Evolutionary conservation across 1,140 invertebrate species (phyloP).

Genomic region (Littorina saxatilis): DNA sequence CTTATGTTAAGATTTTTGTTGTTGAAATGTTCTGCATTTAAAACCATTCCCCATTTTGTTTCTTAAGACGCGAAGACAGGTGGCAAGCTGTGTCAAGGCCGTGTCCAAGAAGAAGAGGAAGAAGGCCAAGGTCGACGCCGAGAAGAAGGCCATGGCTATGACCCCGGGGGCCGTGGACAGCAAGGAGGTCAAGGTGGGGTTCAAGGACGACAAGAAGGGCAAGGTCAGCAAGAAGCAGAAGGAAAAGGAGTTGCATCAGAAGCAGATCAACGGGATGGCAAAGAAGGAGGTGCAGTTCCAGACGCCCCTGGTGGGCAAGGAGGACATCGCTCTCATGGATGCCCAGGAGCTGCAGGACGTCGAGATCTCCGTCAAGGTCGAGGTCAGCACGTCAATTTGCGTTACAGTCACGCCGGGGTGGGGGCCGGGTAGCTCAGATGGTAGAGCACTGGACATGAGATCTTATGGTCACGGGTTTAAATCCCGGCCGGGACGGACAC

Average conservation of each 20-base stretch:
- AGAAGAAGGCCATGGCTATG: conserved; percentile 44
- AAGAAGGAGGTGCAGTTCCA: conserved; percentile 63
- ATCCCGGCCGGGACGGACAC: too few relatives aligned
- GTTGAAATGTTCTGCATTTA: too few relatives aligned
- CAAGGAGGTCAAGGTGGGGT: conserved; percentile 42
- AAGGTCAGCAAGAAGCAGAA: conserved; percentile 56
- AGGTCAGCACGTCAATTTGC: conserved; percentile 42
- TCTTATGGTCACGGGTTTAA: too few relatives aligned
- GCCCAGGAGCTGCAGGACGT: conserved; percentile 47
- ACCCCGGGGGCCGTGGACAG: background rate
- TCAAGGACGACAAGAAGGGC: conserved; percentile 36
- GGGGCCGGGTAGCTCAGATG: too few relatives aligned
- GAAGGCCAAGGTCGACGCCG: conserved; percentile 30
- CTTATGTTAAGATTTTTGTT: too few relatives aligned
- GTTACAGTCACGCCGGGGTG: too few relatives aligned
- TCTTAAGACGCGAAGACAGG: conserved; percentile 36
- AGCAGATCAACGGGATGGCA: conserved; percentile 47
- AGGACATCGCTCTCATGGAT: conserved; percentile 65
- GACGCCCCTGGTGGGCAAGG: conserved; percentile 55
- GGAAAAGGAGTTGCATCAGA: conserved; percentile 50
- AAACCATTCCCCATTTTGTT: background rate
- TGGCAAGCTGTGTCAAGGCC: conserved; percentile 41
- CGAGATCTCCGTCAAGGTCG: conserved; percentile 59
- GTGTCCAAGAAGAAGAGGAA: conserved; percentile 40
- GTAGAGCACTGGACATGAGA: too few relatives aligned